Evolutionary conservation across 1,140 invertebrate genomes (phyloP), one percentile per base, ranked within the genome.

Genomic region (Drosophila rhopaloa): DNA sequence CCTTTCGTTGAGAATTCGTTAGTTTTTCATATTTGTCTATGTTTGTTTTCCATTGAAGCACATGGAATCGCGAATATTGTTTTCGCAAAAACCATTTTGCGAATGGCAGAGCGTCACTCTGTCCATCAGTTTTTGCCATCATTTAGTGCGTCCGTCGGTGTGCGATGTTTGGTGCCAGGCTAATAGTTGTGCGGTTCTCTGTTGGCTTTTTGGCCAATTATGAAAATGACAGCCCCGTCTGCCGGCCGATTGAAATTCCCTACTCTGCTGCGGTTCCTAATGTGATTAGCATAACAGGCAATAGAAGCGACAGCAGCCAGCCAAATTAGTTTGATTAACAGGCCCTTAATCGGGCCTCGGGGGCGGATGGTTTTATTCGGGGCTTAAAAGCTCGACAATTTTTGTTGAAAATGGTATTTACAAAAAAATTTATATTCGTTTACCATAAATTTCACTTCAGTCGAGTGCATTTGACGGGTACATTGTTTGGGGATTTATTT

Each of bases 191-290:
- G 83, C 62, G 83, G 83, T 79, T 55, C 50, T 68, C 58, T 79
- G 83, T 77, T 83, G 83, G 79, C 51, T 88, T 86, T 86, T 88
- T 53, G 79, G 83, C 79, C 83, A 86, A 86, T 86, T 86, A 86
- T 86, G 83, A 86, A 86, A 86, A 88, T 86, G 83, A 86, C 82
- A 88, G 82, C 55, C 47, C 35, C 16, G 54, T 65, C 60, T 35
- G 46, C 24, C 59, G 48, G 43, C 35, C 44, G 19, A 56, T 41
- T 50, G 32, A 59, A 37, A 48, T 48, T 37, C 47, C 38, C 50
- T 74, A 29, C 50, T 74, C 38, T 27, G 38, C 38, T 50, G 51
- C 46, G 72, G 32, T 41, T 43, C 59, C 60, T 76, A 76, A 76
- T 76, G 72, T 76, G 73, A 76, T 76, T 76, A 76, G 72, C 73